Evolutionary conservation across 1,140 invertebrate genomes (phyloP).

Genomic region (Brachionus angularis): DNA sequence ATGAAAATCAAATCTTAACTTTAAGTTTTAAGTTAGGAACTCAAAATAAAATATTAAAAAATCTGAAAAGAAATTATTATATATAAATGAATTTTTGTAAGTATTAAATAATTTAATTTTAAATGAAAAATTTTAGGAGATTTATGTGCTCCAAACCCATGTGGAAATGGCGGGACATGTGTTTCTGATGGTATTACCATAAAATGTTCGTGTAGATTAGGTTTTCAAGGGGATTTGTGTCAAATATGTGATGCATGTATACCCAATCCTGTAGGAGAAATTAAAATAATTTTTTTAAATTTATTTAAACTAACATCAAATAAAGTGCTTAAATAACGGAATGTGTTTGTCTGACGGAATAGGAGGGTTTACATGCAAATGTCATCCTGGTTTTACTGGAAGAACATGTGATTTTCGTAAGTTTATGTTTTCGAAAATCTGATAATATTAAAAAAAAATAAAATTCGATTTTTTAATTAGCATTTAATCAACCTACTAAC

Average conservation of each 20-base stretch:
- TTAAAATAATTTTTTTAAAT: not conserved
- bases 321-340: constrained; percentile 35
- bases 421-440: not conserved
- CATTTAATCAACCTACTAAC: constrained; percentile 19
- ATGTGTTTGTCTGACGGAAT: constrained; percentile 34
- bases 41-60: too few species aligned
- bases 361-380: constrained; percentile 41
- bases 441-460: too few species aligned
- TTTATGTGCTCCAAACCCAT: constrained; percentile 81
- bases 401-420: constrained; percentile 46
- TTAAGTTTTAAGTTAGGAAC: too few species aligned
- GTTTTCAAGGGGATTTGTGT: constrained; percentile 28
- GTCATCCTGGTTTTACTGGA: constrained; percentile 46
- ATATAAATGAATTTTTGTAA: too few species aligned
- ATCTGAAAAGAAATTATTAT: too few species aligned
- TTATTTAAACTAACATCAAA: not conserved
- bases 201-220: constrained; percentile 21
- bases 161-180: constrained; percentile 76
- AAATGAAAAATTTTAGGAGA: constrained; percentile 58
- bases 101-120: constrained; percentile 5
- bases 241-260: constrained; percentile 45
- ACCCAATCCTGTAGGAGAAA: constrained; percentile 46
- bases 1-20: too few species aligned
- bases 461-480: not conserved
- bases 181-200: constrained; percentile 67